Percentiles rank a stretch among this genome's conserved stretches.
Evolutionary conservation across 2,888 invertebrate genomes (phyloP).

Genomic region (Drosophila algonquin): DNA sequence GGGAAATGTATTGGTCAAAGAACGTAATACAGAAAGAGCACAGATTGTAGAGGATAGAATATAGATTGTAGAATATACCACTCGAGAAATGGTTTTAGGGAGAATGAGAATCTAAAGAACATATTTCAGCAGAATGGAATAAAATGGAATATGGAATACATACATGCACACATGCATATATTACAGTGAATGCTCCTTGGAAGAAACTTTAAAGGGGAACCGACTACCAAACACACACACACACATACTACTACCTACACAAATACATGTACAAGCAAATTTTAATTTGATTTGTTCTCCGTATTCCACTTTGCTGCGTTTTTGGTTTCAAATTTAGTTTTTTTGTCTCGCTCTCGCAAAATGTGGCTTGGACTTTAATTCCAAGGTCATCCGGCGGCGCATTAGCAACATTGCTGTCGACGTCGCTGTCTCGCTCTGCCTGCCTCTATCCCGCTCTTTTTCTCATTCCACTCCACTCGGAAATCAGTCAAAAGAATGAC

Average conservation of each 20-base stretch:
- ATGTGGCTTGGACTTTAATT: conserved; percentile 57
- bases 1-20: too few species aligned
- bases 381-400: conserved; percentile 63
- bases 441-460: conserved; percentile 2
- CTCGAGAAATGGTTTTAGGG: too few species aligned
- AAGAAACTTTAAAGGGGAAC: background rate
- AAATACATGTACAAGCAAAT: background rate
- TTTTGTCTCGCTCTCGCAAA: conserved; percentile 30
- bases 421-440: background rate
- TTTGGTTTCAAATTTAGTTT: conserved; percentile 47
- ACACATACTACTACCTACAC: too few species aligned
- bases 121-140: too few species aligned
- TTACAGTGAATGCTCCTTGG: background rate
- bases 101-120: too few species aligned
- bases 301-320: conserved; percentile 48
- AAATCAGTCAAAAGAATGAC: conserved; percentile 55
- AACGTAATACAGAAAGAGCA: too few species aligned
- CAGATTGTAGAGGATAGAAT: too few species aligned
- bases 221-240: background rate
- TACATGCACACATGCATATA: background rate
- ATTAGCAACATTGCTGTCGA: conserved; percentile 46
- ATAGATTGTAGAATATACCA: too few species aligned
- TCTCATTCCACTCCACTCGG: conserved; percentile 26
- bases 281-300: conserved; percentile 23
- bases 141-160: background rate